Conservation (phyloP, 1,140 invertebrate species). For the Maconellicoccus hirsutus region DNA sequence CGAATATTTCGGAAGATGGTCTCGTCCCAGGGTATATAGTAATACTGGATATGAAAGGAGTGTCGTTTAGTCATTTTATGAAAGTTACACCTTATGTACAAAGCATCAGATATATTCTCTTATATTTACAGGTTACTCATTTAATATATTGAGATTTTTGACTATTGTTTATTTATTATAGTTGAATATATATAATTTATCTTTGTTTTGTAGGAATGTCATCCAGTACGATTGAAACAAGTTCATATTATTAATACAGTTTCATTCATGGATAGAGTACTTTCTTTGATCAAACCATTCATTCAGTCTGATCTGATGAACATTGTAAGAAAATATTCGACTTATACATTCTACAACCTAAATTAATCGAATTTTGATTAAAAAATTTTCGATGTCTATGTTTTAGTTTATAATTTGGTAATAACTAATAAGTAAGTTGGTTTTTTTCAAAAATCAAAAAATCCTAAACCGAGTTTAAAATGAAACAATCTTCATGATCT, state of each 20-base stretch:
- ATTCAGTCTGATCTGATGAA: slow-evolving; percentile 50
- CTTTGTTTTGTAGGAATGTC: slow-evolving; percentile 42
- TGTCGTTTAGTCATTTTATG: slow-evolving; percentile 46
- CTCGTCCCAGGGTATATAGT: slow-evolving; percentile 49
- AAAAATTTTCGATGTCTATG: no score
- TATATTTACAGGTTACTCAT: slow-evolving; percentile 50
- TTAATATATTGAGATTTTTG: not conserved
- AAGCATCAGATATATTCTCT: slow-evolving; percentile 45
- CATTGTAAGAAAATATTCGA: slow-evolving; percentile 38
- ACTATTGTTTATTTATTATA: not conserved
- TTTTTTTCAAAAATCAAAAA: no score
- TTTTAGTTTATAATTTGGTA: no score
- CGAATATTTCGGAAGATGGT: slow-evolving; percentile 46
- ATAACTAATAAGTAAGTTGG: no score
- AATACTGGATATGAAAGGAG: slow-evolving; percentile 53
- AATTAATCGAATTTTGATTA: no score
- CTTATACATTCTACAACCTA: no score
- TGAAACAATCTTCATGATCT: no score
- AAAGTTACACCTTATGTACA: slow-evolving; percentile 41
- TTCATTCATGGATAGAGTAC: slow-evolving; percentile 48
- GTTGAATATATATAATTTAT: not conserved
- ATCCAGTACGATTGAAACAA: slow-evolving; percentile 46
- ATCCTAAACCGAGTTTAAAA: no score
- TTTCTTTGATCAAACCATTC: slow-evolving; percentile 48
- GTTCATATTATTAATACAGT: slow-evolving; percentile 52